Evolutionary conservation across 1,140 invertebrate species (phyloP), one percentile per base, ranked within the genome.

Genomic region (Anthonomus grandis): DNA sequence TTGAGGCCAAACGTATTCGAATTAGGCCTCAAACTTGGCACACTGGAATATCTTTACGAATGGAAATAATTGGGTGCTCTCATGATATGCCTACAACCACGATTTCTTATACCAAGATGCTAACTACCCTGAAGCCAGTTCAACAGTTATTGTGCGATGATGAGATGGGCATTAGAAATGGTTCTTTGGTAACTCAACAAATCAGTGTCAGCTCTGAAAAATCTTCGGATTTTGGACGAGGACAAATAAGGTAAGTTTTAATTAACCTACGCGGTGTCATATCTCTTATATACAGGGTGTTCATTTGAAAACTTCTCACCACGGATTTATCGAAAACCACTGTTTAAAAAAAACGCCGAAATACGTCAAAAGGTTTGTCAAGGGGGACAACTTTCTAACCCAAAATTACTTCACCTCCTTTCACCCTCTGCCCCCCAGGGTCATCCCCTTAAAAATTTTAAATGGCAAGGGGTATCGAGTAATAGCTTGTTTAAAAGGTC

Each of bases 1-100:
- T 93, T 34, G 86, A 90, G 70, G 86, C 90, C 0, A 82, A 81
- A 59, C 79, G 83, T 21, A 58, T 93, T 1, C 78, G 85, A 41
- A 78, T 93, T 23, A 77, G 80, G 49, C 90, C 91, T 0, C 69
- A 83, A 2, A 84, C 86, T 2, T 94, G 90, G 89, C 80, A 89
- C 63, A 80, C 82, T 3, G 82, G 79, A 6, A 89, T 91, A 34
- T 79, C 87, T 0, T 73, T 93, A 54, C 77, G 84, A 45, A 71
- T 89, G 17, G 90, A 93, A 65, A 64, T 92, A 1, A 76, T 92
- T 22, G 88, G 89, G 25, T 94, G 91, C 69, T 70, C 76, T 1
- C 68, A 75, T 41, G 57, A 73, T 22, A 25, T 59, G 1, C 60
- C 57, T 1, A 59, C 47, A 1, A 68, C 65, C 18, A 66, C 70